A percentile compares a stretch with the other conserved stretches of the same genome.
These are phyloP conservation scores for Leptinotarsa rubiginosa DNA, from an alignment of 2,888 invertebrate genomes.

Conservation along the genomic window DNA sequence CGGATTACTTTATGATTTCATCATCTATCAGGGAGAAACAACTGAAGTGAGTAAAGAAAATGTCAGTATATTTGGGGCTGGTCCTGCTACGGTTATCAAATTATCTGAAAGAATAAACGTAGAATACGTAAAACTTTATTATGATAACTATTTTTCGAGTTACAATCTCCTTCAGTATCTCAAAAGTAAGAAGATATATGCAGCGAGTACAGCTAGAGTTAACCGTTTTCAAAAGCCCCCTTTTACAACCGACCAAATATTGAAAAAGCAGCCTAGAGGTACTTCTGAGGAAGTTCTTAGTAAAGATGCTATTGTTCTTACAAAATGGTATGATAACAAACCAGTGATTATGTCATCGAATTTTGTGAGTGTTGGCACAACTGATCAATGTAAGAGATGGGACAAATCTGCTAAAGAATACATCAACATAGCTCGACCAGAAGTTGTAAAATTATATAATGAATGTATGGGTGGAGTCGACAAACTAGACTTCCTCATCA, in stretches of 20 bases:
- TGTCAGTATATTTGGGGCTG: neutral
- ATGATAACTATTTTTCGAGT: neutral
- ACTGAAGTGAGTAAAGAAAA: neutral
- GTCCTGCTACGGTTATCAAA: neutral
- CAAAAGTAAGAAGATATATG: constrained; percentile 12
- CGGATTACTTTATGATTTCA: neutral
- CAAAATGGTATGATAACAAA: no score
- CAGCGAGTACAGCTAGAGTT: constrained; percentile 36
- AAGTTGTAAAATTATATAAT: constrained; percentile 50
- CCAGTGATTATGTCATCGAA: no score
- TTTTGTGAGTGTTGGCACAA: no score
- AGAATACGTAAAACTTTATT: neutral
- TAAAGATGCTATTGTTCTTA: neutral
- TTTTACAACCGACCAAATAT: constrained; percentile 39
- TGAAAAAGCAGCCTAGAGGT: constrained; percentile 38
- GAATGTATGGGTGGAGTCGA: constrained; percentile 55
- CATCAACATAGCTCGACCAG: constrained; percentile 35
- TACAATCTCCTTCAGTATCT: constrained; percentile 38
- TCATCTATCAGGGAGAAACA: neutral
- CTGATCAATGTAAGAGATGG: no score
- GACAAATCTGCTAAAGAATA: no score
- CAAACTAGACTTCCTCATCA: constrained; percentile 51
- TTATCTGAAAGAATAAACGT: neutral
- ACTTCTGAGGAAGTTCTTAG: constrained; percentile 5
- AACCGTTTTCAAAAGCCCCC: constrained; percentile 44